A percentile compares a stretch with the other conserved stretches of the same genome.
Evolutionary conservation across 1,140 invertebrate species (phyloP).

Genomic region (Pectinophora gossypiella): DNA sequence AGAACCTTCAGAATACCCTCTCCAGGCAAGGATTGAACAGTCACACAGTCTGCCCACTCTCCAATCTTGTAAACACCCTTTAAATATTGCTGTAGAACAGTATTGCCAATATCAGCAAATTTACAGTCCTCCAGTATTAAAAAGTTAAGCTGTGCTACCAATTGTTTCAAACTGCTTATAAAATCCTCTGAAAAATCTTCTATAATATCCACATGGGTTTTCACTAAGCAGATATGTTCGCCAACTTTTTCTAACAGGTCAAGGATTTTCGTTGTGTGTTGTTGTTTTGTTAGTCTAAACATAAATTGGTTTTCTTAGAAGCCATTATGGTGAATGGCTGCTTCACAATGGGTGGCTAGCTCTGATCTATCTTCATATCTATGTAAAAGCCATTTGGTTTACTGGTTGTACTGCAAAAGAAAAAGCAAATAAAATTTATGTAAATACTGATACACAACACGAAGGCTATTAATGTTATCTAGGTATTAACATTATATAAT

Average conservation of each 20-base stretch:
- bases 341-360: constrained; percentile 78
- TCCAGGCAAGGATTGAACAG: constrained; percentile 91
- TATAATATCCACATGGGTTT: constrained; percentile 94
- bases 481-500: too few species aligned
- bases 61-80: constrained; percentile 86
- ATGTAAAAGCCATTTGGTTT: constrained; percentile 75
- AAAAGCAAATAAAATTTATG: constrained; percentile 28
- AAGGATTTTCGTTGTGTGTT: constrained; percentile 80
- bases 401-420: constrained; percentile 32
- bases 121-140: constrained; percentile 97
- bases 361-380: constrained; percentile 77
- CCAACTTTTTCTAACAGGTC: constrained; percentile 85
- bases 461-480: too few species aligned
- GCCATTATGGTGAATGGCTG: constrained; percentile 87
- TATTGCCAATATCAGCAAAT: constrained; percentile 97
- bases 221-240: constrained; percentile 91
- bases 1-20: constrained; percentile 87
- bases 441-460: too few species aligned
- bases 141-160: constrained; percentile 90
- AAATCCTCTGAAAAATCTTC: constrained; percentile 85
- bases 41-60: constrained; percentile 94
- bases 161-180: constrained; percentile 77
- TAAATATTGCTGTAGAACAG: constrained; percentile 88
- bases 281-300: constrained; percentile 90
- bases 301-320: constrained; percentile 90